A percentile compares a stretch with the other conserved stretches of the same genome.
These are phyloP conservation scores for Temnothorax curvispinosus DNA, from an alignment of 1,140 invertebrate genomes.

Conservation along the genomic window DNA sequence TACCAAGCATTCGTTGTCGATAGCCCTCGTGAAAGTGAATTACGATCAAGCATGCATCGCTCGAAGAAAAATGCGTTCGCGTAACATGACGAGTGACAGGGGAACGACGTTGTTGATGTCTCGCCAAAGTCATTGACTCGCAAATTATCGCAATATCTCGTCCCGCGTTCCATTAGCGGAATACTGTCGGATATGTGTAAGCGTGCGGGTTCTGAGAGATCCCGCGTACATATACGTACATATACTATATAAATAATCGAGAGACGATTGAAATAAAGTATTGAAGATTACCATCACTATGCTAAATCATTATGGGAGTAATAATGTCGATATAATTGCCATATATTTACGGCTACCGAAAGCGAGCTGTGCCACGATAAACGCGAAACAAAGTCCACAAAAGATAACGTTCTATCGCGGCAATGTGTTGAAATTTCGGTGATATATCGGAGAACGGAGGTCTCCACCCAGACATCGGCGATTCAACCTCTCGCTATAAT, in stretches of 20 bases:
- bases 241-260: neutral
- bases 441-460: neutral
- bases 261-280: constrained; percentile 10
- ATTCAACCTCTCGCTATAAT: neutral
- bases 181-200: neutral
- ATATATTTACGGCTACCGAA: neutral
- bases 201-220: neutral
- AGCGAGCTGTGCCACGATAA: neutral
- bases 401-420: constrained; percentile 40
- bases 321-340: constrained; percentile 26
- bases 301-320: neutral
- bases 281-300: neutral
- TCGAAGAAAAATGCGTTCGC: neutral
- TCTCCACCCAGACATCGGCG: neutral
- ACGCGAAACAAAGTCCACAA: constrained; percentile 21
- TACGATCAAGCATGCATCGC: neutral
- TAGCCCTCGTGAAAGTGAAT: neutral
- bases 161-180: neutral
- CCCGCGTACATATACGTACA: no score
- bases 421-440: constrained; percentile 40
- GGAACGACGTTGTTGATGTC: constrained; percentile 9
- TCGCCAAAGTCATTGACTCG: constrained; percentile 45
- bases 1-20: neutral
- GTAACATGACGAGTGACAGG: neutral
- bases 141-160: constrained; percentile 26